Conservation (phyloP, 92 coral and sea anemone species). For the Pocillopora meandrina region DNA sequence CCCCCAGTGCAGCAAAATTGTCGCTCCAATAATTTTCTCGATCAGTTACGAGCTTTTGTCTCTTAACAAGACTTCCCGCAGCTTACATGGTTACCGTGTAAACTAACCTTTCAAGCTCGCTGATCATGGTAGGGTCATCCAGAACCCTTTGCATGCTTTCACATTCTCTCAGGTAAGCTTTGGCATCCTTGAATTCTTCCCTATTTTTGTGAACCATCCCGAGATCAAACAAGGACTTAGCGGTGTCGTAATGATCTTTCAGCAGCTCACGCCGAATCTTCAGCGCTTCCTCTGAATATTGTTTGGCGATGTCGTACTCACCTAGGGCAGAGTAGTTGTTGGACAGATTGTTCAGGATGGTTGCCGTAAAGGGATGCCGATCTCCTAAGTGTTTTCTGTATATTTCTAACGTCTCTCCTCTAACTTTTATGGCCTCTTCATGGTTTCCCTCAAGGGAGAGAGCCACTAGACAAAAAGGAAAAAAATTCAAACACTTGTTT, state of each 20-base stretch:
- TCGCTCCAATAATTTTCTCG: too few species aligned
- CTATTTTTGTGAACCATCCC: conserved; percentile 35
- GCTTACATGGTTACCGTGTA: too few species aligned
- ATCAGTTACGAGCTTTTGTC: too few species aligned
- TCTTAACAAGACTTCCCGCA: too few species aligned
- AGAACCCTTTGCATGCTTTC: conserved; percentile 34
- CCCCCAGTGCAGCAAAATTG: too few species aligned
- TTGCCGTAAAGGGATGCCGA: conserved; percentile 59
- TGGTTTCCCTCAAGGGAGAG: not conserved
- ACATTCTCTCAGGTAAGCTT: conserved; percentile 35
- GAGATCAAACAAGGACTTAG: conserved; percentile 51
- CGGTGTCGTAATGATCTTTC: conserved; percentile 55
- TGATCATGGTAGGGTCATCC: too few species aligned
- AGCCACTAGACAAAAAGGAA: conserved; percentile 7
- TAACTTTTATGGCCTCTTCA: conserved; percentile 26
- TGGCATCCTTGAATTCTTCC: conserved; percentile 43
- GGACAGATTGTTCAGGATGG: conserved; percentile 53
- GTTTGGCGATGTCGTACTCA: conserved; percentile 38
- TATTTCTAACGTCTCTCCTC: conserved; percentile 39
- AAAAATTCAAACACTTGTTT: not conserved
- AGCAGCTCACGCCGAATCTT: conserved; percentile 50
- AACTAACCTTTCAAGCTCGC: too few species aligned
- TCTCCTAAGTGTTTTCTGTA: conserved; percentile 47
- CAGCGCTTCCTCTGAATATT: conserved; percentile 44
- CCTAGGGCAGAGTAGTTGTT: conserved; percentile 47